Base-by-base conservation (phyloP, 2,888 invertebrate species). In the Drepanosiphum platanoidis region DNA sequence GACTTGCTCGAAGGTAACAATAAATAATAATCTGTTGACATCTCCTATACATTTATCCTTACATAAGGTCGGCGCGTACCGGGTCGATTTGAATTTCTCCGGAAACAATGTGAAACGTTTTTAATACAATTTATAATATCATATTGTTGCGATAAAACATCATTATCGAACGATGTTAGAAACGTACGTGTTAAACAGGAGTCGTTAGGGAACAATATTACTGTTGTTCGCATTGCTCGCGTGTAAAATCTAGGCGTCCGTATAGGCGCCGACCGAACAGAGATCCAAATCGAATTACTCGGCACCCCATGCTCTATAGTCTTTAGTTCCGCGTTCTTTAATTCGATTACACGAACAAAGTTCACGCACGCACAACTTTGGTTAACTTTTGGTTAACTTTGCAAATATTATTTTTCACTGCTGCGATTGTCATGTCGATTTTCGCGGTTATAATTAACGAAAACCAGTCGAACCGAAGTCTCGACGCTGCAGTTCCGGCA, bases 251-350 rank as follows among this genome's bases (percentile, higher is more conserved):
- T 9, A 39, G 36, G 61, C 77, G 39, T 77, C 68, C 11, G 34
- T 32, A 18, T 18, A 79, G 79, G 79, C 79, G 79, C 79, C 79
- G 46, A 70, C 79, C 79, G 46, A 70, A 70, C 36, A 22, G 70
- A 52, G 30, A 52, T 66, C 66, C 64, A 75, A 83, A 83, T 83
- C 75, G 18, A 83, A 83, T 83, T 83, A 80, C 46, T 75, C n/a
- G 34, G 64, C 39, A 22, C 83, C 64, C 61, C n/a, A 66, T n/a
- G n/a, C n/a, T n/a, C n/a, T n/a, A n/a, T n/a, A n/a, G n/a, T n/a
- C n/a, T n/a, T n/a, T 52, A 22, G 32, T 64, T 18, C 74, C 22
- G 39, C 52, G 5, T 7, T 30, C 22, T 66, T 83, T 66, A 36
- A 75, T 32, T 75, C 64, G 27, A 75, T 83, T 80, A 46, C n/a